Conservation (phyloP, 1,140 invertebrate genomes). For the Plodia interpunctella region DNA sequence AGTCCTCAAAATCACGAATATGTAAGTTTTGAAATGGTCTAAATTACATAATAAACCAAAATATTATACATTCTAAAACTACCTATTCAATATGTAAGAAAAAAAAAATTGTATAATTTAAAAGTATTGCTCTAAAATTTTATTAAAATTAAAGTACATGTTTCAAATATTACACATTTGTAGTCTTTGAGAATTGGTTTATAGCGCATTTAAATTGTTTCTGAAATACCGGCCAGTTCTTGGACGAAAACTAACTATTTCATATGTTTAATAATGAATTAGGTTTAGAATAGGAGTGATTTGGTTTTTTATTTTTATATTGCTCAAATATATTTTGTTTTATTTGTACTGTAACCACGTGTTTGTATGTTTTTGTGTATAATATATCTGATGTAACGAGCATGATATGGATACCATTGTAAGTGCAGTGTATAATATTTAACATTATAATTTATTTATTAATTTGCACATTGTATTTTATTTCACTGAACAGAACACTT, state of each 20-base stretch:
- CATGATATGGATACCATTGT: constrained; percentile 65
- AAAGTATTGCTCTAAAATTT: too few species aligned
- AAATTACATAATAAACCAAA: too few species aligned
- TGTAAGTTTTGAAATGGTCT: neutral
- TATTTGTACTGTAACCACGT: constrained; percentile 58
- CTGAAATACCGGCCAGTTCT: constrained; percentile 9
- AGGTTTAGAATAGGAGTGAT: constrained; percentile 52
- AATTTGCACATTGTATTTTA: constrained; percentile 53
- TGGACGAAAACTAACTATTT: constrained; percentile 11
- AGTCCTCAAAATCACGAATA: neutral
- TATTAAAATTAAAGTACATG: too few species aligned
- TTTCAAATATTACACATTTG: too few species aligned
- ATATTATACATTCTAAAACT: too few species aligned
- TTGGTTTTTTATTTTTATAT: constrained; percentile 72
- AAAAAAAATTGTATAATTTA: too few species aligned
- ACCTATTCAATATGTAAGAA: too few species aligned
- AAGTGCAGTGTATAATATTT: constrained; percentile 72
- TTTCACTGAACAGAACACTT: neutral
- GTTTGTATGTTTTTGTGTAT: constrained; percentile 67
- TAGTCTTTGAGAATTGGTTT: neutral
- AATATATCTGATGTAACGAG: constrained; percentile 58
- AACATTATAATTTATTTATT: constrained; percentile 77
- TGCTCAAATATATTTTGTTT: constrained; percentile 69
- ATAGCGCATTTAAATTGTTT: too few species aligned
- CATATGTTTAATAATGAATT: constrained; percentile 25